Conservation (phyloP, 2,113 vertebrate genomes). For the Lophius piscatorius region DNA sequence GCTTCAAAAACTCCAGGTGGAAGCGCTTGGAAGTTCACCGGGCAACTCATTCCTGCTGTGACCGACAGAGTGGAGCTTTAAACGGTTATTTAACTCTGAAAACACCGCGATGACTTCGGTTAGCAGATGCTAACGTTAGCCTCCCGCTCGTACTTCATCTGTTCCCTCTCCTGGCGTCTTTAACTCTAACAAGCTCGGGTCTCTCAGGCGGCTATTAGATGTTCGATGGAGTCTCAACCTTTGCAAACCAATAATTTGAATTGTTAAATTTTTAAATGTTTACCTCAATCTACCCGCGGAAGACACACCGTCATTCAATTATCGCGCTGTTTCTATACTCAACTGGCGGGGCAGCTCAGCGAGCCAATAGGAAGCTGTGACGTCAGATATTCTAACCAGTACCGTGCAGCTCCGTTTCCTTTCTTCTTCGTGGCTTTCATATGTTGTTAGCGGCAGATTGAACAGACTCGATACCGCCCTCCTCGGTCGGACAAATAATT, state of each 20-base stretch:
- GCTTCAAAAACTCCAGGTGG: slow-evolving; percentile 54
- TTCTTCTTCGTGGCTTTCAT: background rate
- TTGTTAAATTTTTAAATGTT: no score
- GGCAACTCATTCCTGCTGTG: slow-evolving; percentile 42
- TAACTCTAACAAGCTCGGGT: background rate
- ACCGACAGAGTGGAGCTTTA: background rate
- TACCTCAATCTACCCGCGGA: no score
- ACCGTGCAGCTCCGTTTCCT: background rate
- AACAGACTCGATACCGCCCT: no score
- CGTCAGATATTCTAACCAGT: slow-evolving; percentile 54
- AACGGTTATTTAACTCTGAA: background rate
- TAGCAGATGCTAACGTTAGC: slow-evolving; percentile 29
- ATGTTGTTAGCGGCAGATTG: background rate
- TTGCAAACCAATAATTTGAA: no score
- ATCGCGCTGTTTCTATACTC: slow-evolving; percentile 75
- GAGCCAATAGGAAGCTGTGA: slow-evolving; percentile 64
- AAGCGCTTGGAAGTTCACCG: slow-evolving; percentile 66
- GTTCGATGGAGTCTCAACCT: background rate
- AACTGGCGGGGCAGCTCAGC: slow-evolving; percentile 65
- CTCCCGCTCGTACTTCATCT: background rate
- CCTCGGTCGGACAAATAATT: no score
- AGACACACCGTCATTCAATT: slow-evolving; percentile 46
- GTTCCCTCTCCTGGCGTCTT: background rate
- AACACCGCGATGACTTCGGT: background rate
- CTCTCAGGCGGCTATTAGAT: background rate